Evolutionary conservation across 1,140 invertebrate genomes (phyloP).

Genomic region (Harpegnathos saltator): DNA sequence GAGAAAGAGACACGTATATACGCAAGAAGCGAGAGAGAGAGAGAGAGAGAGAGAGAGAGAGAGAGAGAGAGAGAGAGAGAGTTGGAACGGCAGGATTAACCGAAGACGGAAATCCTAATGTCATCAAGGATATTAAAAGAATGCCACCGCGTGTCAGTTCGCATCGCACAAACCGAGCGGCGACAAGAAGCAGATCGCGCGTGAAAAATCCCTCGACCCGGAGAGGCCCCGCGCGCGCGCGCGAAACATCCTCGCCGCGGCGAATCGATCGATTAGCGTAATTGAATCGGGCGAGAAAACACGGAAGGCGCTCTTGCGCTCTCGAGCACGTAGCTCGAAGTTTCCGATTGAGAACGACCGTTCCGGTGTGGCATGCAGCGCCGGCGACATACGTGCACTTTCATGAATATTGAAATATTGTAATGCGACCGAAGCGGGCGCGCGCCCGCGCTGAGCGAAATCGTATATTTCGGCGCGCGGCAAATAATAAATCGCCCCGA

Average conservation of each 20-base stretch:
- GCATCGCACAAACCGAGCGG: not conserved
- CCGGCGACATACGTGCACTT: not conserved
- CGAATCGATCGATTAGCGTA: conserved; percentile 62
- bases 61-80: too few relatives aligned
- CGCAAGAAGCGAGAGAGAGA: too few relatives aligned
- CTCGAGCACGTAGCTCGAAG: conserved; percentile 10
- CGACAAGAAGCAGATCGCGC: not conserved
- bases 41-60: too few relatives aligned
- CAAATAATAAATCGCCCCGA: conserved; percentile 31
- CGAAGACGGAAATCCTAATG: too few relatives aligned
- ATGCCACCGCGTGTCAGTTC: too few relatives aligned
- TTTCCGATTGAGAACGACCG: conserved; percentile 15
- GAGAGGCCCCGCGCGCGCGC: not conserved
- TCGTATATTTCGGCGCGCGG: not conserved
- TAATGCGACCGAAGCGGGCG: not conserved
- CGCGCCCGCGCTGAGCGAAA: not conserved
- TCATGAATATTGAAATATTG: conserved; percentile 37
- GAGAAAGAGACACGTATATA: too few relatives aligned
- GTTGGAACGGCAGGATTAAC: too few relatives aligned
- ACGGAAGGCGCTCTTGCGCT: conserved; percentile 3
- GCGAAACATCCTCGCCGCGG: conserved; percentile 5
- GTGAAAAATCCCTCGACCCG: conserved; percentile 6
- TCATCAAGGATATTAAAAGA: too few relatives aligned
- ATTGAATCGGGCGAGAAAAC: conserved; percentile 54
- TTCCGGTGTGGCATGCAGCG: not conserved